Conservation (phyloP, 2,888 invertebrate species). For the Dynastes maya region DNA sequence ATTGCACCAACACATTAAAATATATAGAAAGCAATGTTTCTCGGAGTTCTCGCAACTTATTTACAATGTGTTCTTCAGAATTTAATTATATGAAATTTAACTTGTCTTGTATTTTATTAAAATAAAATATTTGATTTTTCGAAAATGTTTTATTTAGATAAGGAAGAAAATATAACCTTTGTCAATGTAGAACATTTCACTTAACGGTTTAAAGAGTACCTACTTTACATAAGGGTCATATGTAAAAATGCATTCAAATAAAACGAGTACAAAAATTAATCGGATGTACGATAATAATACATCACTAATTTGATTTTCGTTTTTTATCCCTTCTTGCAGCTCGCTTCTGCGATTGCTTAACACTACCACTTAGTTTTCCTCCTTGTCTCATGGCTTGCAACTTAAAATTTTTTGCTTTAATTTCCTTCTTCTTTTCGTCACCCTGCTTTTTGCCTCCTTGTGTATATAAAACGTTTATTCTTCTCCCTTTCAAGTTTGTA, state of each 20-base stretch:
- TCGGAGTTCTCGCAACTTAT: neutral
- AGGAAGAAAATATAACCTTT: neutral
- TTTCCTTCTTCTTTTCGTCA: constrained; percentile 62
- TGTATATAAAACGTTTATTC: constrained; percentile 70
- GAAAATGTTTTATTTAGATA: constrained; percentile 38
- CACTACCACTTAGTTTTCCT: constrained; percentile 67
- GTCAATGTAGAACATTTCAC: neutral
- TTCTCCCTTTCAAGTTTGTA: constrained; percentile 66
- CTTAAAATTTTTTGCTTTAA: constrained; percentile 69
- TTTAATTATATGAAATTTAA: neutral
- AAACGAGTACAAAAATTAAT: neutral
- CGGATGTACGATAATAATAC: constrained; percentile 20
- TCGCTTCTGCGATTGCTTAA: constrained; percentile 64
- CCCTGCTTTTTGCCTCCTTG: constrained; percentile 66
- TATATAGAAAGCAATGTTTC: neutral
- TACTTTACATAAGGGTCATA: neutral
- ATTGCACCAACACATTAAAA: neutral
- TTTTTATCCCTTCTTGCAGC: constrained; percentile 60
- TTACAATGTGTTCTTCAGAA: neutral
- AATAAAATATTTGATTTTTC: constrained; percentile 17
- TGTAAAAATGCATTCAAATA: constrained; percentile 22
- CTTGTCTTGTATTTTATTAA: constrained; percentile 23
- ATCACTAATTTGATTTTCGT: constrained; percentile 25
- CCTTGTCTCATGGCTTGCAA: constrained; percentile 68
- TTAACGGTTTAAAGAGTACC: neutral